Evolutionary conservation across 1,140 invertebrate species (phyloP).

Genomic region (Fopius arisanus): DNA sequence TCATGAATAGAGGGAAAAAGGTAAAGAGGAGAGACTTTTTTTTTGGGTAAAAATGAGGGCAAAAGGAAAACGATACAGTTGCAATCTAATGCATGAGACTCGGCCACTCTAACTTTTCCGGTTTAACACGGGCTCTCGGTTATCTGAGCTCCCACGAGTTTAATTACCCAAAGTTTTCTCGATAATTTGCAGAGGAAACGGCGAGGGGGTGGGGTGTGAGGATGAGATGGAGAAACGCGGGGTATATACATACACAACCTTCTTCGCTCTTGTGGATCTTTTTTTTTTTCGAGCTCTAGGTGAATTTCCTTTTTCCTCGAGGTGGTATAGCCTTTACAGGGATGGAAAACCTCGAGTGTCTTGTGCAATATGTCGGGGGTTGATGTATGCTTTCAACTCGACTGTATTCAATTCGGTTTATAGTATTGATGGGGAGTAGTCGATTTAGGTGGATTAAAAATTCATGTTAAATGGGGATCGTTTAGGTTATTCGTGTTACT

Average conservation of each 20-base stretch:
- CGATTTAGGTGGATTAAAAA: too few species aligned
- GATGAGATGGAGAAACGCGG: background rate
- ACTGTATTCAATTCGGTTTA: background rate
- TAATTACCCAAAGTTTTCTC: conserved; percentile 60
- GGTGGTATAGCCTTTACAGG: background rate
- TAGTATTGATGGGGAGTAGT: background rate
- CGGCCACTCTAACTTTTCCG: conserved; percentile 56
- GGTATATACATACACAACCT: background rate
- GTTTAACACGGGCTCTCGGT: conserved; percentile 48
- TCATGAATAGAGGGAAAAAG: background rate
- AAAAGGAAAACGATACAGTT: conserved; percentile 31
- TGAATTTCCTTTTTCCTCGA: background rate
- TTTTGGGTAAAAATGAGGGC: background rate
- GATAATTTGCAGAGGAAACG: conserved; percentile 48
- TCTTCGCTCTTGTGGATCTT: background rate
- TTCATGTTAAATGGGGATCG: too few species aligned
- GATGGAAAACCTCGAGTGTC: conserved; percentile 11
- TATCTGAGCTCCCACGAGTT: conserved; percentile 55
- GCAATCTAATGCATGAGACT: conserved; percentile 49
- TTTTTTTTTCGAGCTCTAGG: conserved; percentile 1
- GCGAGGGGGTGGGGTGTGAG: background rate
- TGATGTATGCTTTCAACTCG: background rate
- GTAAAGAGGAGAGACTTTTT: background rate
- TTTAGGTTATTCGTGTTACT: background rate
- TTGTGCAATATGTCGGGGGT: conserved; percentile 13